Percentiles rank a stretch among this genome's conserved stretches.
phyloP scores from a whole-genome alignment of 2,888 invertebrate species.

The Campaea margaritaria region DNA sequence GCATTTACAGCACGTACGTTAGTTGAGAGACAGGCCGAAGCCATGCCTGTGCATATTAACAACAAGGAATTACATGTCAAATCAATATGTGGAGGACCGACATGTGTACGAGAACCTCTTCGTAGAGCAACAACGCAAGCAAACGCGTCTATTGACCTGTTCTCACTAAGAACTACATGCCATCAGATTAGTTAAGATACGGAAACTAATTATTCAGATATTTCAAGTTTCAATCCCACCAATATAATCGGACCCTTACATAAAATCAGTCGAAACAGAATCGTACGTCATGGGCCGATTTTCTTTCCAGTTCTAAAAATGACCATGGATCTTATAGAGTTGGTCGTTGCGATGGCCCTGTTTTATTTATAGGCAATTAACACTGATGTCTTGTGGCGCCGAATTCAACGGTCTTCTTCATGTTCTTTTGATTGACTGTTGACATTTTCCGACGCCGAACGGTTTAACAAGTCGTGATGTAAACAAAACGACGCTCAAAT shows the following conservation, averaged over 20 bases:
- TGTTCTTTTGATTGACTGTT: constrained; percentile 73
- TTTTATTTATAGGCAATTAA: constrained; percentile 74
- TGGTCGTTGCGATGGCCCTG: constrained; percentile 48
- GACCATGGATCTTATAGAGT: constrained; percentile 44
- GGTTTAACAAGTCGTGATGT: constrained; percentile 38
- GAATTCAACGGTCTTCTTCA: constrained; percentile 51
- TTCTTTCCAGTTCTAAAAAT: constrained; percentile 44
- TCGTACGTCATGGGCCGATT: constrained; percentile 27
- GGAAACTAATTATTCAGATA: constrained; percentile 23
- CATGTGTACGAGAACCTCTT: constrained; percentile 14
- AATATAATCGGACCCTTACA: constrained; percentile 20
- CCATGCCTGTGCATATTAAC: constrained; percentile 44
- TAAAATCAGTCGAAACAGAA: constrained; percentile 23
- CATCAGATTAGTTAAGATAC: constrained; percentile 19
- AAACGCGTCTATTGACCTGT: constrained; percentile 33
- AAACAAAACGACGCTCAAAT: constrained; percentile 27
- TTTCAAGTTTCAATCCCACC: constrained; percentile 14
- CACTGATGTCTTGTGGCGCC: constrained; percentile 55
- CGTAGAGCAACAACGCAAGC: constrained; percentile 15
- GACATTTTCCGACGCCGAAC: constrained; percentile 60
- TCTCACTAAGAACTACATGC: constrained; percentile 18
- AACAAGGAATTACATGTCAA: constrained; percentile 33
- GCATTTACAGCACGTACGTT: constrained; percentile 36
- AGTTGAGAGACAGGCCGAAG: constrained; percentile 40
- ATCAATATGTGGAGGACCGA: constrained; percentile 37